Evolutionary conservation across 2,797 vertebrate species (phyloP).

Genomic region (Cryptoprocta ferox): DNA sequence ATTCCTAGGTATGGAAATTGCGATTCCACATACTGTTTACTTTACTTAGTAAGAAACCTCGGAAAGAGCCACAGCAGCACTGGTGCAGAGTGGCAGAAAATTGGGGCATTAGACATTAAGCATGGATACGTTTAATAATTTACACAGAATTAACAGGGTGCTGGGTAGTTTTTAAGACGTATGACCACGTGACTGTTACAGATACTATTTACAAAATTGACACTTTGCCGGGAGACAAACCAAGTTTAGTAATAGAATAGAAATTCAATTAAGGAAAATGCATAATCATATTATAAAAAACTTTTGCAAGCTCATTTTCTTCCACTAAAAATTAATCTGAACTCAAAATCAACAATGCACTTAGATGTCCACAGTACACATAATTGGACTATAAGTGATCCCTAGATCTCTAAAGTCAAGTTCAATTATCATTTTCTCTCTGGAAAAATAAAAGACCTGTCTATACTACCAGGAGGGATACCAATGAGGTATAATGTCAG

Average conservation of each 20-base stretch:
- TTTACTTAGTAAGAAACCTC: constrained; percentile 1
- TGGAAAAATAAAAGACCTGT: not conserved
- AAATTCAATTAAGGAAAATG: constrained; percentile 76
- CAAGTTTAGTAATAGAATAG: constrained; percentile 78
- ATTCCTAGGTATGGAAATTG: not conserved
- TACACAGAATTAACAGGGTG: constrained; percentile 73
- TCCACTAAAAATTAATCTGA: not conserved
- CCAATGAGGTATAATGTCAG: not conserved
- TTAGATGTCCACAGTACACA: not conserved
- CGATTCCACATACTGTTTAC: not conserved
- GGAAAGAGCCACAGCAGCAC: not conserved
- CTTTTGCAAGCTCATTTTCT: not conserved
- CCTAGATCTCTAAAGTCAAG: not conserved
- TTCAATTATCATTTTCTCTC: constrained; percentile 20
- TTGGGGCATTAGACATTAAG: constrained; percentile 22
- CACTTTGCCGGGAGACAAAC: constrained; percentile 80
- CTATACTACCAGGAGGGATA: not conserved
- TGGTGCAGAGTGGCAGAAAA: not conserved
- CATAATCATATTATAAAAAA: constrained; percentile 72
- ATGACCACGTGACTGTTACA: constrained; percentile 66
- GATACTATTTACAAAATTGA: constrained; percentile 72
- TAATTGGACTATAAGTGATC: not conserved
- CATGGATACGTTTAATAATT: constrained; percentile 64
- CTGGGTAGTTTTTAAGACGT: constrained; percentile 54
- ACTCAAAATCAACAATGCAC: constrained; percentile 14